Evolutionary conservation across 2,888 invertebrate genomes (phyloP), one percentile per base, ranked within the genome.

Genomic region (Drosophila anomalipes): DNA sequence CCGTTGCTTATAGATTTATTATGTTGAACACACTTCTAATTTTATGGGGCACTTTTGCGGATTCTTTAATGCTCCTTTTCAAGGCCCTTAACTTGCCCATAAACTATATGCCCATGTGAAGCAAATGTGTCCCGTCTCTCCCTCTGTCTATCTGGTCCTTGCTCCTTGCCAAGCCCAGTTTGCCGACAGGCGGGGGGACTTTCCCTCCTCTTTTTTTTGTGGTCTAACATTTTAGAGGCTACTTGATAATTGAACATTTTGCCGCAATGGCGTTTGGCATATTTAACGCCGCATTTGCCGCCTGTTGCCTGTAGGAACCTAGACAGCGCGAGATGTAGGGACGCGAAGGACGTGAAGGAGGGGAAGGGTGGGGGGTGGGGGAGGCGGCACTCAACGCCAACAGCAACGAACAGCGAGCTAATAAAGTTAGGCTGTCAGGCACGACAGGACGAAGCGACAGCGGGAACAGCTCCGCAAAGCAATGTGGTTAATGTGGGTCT

Each of bases 371-470:
- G 12, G 44, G 26, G 19, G 22, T 22, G 22, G 22, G 22, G 22
- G 14, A 22, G 69, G 57, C 60, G 60, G 67, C 78, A 81, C 85
- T 74, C 78, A 70, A 75, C 70, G 70, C 65, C 72, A 72, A 77
- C 84, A 83, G 71, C 71, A 73, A 84, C 76, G 88, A 83, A 66
- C 71, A 73, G 89, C 76, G 88, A 79, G 79, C 88, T 85, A 85
- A 85, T 85, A 90, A 85, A 90, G 84, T 85, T 90, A 82, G 62
- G 72, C 88, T 85, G 88, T 85, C 84, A 89, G 82, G 76, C 81
- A 59, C 76, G 69, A 75, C 70, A 68, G 70, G 54, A 70, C 47
- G 28, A 56, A 33, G 51, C 65, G 54, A 65, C 37, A 52, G 81
- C 54, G 28, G 28, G 64, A 76, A 69, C 67, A 68, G 73, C 33